Evolutionary conservation across 1,140 invertebrate species (phyloP), one percentile per base, ranked within the genome.

Genomic region (Zaprionus ornatus): DNA sequence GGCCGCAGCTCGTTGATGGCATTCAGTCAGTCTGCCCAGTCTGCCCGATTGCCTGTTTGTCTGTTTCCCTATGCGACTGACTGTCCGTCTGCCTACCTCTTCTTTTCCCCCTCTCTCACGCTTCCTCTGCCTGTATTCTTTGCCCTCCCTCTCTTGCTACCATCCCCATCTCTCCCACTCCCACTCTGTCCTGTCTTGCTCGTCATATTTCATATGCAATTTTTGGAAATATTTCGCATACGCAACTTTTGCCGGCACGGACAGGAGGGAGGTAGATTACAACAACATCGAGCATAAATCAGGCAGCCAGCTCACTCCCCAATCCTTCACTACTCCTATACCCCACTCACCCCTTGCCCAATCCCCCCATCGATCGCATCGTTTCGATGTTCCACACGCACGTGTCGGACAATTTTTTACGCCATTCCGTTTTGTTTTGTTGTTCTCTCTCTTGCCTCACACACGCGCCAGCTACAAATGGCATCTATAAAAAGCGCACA

Each of bases 351-450:
- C 37, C 37, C 29, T 10, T 32, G 13, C 32, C 32, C 10, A 12
- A 32, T 32, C 32, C 9, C 1, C 10, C 32, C 3, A 7, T 37
- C 35, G 32, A 9, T 32, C 32, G 3, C 3, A 37, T 37, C 35
- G 35, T 37, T 37, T 12, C 3, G 12, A 37, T 52, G 45, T 56
- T 79, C 52, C 70, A 57, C 77, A 74, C 70, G 80, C 83, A 87
- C 83, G 84, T 87, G 84, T 83, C 80, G 82, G 64, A 66, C 77
- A 68, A 82, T 83, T 80, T 87, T 87, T 83, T 86, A 83, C 62
- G 80, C 69, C 65, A 72, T 82, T 74, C 17, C 37, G 37, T 59
- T 71, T 61, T 23, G 13, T 57, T n/a, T 27, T 40, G n/a, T 9
- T 45, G 29, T 61, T 61, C 3, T 50, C 21, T 32, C 45, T 48